Evolutionary conservation across 2,113 vertebrate genomes (phyloP).

Genomic region (Reinhardtius hippoglossoides): DNA sequence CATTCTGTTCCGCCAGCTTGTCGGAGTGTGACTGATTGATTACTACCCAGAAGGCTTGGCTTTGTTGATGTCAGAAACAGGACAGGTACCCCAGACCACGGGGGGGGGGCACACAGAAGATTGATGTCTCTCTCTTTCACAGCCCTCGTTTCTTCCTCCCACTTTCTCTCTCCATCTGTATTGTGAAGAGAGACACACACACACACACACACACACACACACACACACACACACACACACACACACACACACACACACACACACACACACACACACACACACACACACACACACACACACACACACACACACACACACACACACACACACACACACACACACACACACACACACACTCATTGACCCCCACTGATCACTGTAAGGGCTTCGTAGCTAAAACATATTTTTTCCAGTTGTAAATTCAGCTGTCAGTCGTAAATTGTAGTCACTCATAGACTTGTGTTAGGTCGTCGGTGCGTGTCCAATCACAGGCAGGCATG

Average conservation of each 20-base stretch:
- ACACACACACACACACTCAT: conserved; percentile 17
- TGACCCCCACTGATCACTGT: conserved; percentile 41
- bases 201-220: conserved; percentile 5
- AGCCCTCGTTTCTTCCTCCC: conserved; percentile 22
- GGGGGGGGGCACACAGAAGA: conserved; percentile 61
- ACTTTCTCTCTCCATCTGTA: conserved; percentile 36
- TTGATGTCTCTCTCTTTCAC: conserved; percentile 71
- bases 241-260: conserved; percentile 6
- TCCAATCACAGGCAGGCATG: conserved; percentile 7
- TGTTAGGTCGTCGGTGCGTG: conserved; percentile 2
- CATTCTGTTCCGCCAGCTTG: conserved; percentile 73
- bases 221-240: neutral
- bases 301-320: conserved; percentile 19
- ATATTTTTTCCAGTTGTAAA: conserved; percentile 13
- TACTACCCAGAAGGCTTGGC: conserved; percentile 80
- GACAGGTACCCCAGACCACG: conserved; percentile 76
- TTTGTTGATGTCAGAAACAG: conserved; percentile 77
- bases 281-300: neutral
- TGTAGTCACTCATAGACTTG: conserved; percentile 1
- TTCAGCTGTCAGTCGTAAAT: conserved; percentile 11
- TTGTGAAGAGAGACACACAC: neutral
- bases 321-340: too few species aligned
- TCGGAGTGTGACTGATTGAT: conserved; percentile 79
- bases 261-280: conserved; percentile 5
- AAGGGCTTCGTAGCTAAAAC: conserved; percentile 1